A percentile compares a stretch with the other conserved stretches of the same genome.
phyloP scores from a whole-genome alignment of 2,797 vertebrate genomes.

The Microctenopoma steveboyesi region DNA sequence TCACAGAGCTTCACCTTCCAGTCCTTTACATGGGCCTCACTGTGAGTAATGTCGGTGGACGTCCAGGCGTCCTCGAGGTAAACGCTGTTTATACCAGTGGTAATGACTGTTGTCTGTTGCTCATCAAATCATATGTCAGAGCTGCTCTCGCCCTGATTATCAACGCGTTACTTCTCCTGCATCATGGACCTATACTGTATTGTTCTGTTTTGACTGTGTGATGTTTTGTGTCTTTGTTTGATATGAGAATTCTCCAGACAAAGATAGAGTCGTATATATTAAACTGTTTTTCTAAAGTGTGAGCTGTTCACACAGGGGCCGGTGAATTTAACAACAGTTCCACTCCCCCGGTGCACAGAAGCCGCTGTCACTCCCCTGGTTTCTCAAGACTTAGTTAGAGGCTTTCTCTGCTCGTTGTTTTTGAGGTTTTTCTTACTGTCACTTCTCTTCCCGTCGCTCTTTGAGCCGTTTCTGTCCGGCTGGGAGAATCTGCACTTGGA shows the following conservation, averaged over 20 bases:
- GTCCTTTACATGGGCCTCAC: constrained; percentile 10
- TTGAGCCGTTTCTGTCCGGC: background rate
- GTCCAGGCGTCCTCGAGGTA: constrained; percentile 34
- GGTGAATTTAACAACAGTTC: constrained; percentile 19
- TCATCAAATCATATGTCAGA: constrained; percentile 2
- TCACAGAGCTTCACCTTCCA: background rate
- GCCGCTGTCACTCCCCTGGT: constrained; percentile 24
- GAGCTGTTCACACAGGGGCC: no score
- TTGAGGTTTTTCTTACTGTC: constrained; percentile 23
- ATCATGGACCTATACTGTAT: no score
- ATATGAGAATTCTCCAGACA: no score
- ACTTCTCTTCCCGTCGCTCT: constrained; percentile 21
- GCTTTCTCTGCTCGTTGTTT: constrained; percentile 21
- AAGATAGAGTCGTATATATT: no score
- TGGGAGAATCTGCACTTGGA: background rate
- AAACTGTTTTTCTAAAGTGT: no score
- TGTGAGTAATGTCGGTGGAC: constrained; percentile 23
- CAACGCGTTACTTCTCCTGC: no score
- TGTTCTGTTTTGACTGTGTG: no score
- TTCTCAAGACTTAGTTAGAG: constrained; percentile 13
- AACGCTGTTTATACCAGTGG: constrained; percentile 43
- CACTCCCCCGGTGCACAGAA: constrained; percentile 34
- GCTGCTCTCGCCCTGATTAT: background rate
- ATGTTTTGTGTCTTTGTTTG: no score
- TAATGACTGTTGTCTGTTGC: constrained; percentile 60